Base-by-base conservation (phyloP, 30 jellyfish, hydroid and myxozoan genomes). In the Turritopsis rubra region DNA sequence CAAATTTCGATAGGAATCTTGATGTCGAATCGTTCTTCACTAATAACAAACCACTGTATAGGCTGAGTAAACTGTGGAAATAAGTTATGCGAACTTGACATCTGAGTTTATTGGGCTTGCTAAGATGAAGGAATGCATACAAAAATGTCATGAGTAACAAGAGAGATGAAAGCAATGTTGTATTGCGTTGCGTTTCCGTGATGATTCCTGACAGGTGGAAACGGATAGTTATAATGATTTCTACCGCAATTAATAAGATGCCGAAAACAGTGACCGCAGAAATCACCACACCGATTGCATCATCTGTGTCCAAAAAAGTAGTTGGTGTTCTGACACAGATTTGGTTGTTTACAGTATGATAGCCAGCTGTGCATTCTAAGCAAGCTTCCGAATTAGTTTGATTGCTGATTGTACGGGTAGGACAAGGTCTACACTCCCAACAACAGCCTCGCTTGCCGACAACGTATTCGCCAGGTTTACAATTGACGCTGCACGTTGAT, bases 401-500 rank as follows among this genome's bases (percentile, higher is more conserved):
- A 68, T 68, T 87, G 87, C 98, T 91, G 21, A 91, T 80, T 21
- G 82, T 85, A 52, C 66, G 52, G n/a, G 75, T 72, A 1, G 78
- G 80, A 74, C 98, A 91, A 19, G 60, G 82, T 76, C 86, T 89
- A 75, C 98, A 91, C 31, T 85, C 83, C 95, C 96, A 91, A 71
- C 98, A 91, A 53, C 98, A 91, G 41, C 83, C 89, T 73, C 90
- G 88, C 70, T 75, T 75, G 7, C 89, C 98, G 72, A 72, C 79
- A 19, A 91, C 92, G 65, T 83, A 82, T 52, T 91, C 84, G n/a
- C 98, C 98, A 22, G 98, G 96, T 41, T 21, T n/a, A 54, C 98
- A 91, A 27, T 84, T 89, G 21, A 29, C 70, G 70, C 96, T 91
- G 82, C 98, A 91, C 72, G 76, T 79, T 41, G 98, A 91, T 1